Evolutionary conservation across 2,797 vertebrate species (phyloP).

Genomic region (Alectoris magna): DNA sequence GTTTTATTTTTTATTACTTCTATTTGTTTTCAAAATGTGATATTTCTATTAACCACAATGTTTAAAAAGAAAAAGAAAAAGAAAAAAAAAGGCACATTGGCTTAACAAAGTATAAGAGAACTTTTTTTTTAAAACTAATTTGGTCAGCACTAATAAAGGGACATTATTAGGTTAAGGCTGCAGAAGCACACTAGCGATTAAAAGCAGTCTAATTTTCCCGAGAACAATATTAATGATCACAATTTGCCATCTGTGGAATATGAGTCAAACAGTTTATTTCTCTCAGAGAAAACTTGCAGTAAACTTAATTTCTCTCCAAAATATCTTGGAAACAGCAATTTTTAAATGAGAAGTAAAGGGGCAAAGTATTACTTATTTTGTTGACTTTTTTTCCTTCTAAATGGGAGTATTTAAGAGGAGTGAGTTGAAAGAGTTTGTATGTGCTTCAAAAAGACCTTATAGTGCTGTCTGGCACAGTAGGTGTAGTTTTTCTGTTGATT

Average conservation of each 20-base stretch:
- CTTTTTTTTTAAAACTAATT: background rate
- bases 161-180: background rate
- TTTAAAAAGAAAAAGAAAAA: background rate
- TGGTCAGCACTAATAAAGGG: background rate
- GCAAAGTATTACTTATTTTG: background rate
- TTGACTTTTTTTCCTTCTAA: background rate
- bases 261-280: background rate
- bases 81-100: background rate
- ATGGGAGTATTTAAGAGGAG: background rate
- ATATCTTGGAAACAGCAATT: background rate
- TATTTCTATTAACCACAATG: background rate
- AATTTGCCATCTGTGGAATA: background rate
- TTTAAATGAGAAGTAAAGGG: background rate
- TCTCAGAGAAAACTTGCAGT: background rate
- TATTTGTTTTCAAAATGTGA: background rate
- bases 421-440: background rate
- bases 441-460: background rate
- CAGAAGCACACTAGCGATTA: background rate
- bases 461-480: background rate
- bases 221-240: background rate
- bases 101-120: background rate
- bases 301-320: constrained; percentile 1
- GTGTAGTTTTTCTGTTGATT: background rate
- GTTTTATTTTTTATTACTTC: background rate
- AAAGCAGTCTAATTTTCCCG: background rate